Percentiles rank a stretch among this genome's conserved stretches.
Conservation (phyloP, 2,113 vertebrate species). For the Cygnus atratus region DNA sequence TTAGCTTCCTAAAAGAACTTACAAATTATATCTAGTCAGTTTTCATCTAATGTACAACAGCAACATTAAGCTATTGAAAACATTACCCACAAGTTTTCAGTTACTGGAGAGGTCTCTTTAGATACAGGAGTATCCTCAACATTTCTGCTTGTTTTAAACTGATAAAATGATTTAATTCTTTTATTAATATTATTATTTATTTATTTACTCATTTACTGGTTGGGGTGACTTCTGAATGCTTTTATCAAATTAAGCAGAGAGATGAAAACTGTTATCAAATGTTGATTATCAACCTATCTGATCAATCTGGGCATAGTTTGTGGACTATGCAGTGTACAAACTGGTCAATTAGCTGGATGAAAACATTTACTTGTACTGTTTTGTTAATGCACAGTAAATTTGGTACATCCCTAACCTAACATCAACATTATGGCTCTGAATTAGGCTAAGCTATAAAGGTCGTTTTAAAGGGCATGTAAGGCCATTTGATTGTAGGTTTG, state of each 20-base stretch:
- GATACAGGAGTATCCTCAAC: background rate
- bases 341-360: background rate
- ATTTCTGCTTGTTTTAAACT: background rate
- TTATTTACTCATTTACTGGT: background rate
- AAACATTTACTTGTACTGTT: background rate
- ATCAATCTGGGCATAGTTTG: accelerated
- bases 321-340: background rate
- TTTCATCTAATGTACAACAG: background rate
- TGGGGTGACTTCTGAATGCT: background rate
- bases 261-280: background rate
- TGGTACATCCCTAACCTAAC: background rate
- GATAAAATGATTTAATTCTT: background rate
- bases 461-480: background rate
- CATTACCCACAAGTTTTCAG: background rate
- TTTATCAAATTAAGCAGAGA: background rate
- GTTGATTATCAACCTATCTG: background rate
- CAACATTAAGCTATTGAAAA: background rate
- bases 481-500: background rate
- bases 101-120: background rate
- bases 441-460: background rate
- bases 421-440: background rate
- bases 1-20: background rate
- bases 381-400: background rate
- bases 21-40: background rate
- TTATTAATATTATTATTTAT: background rate